Evolutionary conservation across 1,140 invertebrate species (phyloP), one percentile per base, ranked within the genome.

Genomic region (Phthorimaea operculella): DNA sequence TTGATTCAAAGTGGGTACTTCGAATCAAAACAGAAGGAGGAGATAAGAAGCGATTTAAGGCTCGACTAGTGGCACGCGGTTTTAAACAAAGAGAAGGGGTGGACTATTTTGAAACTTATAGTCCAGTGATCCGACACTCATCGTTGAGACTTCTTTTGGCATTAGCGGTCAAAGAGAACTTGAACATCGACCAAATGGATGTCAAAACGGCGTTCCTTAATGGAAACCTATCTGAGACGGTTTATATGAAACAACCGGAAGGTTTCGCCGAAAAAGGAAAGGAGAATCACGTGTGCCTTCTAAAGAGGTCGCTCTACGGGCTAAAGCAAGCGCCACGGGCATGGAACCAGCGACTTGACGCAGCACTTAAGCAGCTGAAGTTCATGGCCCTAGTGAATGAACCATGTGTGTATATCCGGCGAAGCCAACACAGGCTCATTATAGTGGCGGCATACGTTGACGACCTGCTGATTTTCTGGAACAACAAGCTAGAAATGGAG

Each of bases 91-190:
- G 15, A 33, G 34, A 54, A 39, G 54, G 62, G 4, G 42, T 61
- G 12, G 58, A 64, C 53, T 63, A 58, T 44, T 15, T 34, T 5
- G 63, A 61, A 57, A 59, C 54, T 7, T 70, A 55, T 51, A 52
- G 50, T 11, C 11, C 15, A 18, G 45, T 47, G 16, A 18, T n/a
- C 14, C 1, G 11, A 18, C 15, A 47, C 15, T 16, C 14, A 8
- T 42, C 39, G 14, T 42, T 42, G 14, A 12, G 39, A 9, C 39
- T 42, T 42, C 39, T 42, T 54, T 50, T 36, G 14, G 39, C 39
- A 4, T 42, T 42, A 42, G 39, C 39, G 1, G 39, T 15, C 14
- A 42, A 42, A 4, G 11, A n/a, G 11, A 15, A 15, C 1, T 9
- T 42, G 14, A 12, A 42, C 39, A 42, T 42, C 14, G 39, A 42